Percentiles rank a stretch among this genome's conserved stretches.
Evolutionary conservation across 2,797 vertebrate genomes (phyloP).

Genomic region (Uromys caudimaculatus): DNA sequence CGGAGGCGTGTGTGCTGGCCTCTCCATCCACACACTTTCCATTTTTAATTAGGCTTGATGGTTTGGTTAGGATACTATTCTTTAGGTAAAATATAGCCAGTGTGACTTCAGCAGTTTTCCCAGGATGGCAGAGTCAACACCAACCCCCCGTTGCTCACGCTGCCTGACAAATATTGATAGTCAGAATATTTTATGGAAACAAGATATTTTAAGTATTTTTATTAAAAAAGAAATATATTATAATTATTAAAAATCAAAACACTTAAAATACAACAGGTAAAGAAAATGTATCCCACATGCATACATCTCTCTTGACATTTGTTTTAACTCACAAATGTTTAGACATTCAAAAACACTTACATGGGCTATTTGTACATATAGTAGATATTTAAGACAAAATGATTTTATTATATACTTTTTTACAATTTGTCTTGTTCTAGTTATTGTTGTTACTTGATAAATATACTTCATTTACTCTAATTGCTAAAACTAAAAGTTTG

Average conservation of each 20-base stretch:
- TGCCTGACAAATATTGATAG: slow-evolving; percentile 1
- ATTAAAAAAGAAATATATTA: slow-evolving; percentile 51
- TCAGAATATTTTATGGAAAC: slow-evolving; percentile 22
- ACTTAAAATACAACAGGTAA: slow-evolving; percentile 50
- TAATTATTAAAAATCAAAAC: slow-evolving; percentile 64
- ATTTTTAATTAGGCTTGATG: slow-evolving; percentile 78
- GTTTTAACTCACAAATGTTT: slow-evolving; percentile 40
- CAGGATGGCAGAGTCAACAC: background rate
- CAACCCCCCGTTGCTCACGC: background rate
- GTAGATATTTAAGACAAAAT: slow-evolving; percentile 42
- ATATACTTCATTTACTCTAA: slow-evolving; percentile 53
- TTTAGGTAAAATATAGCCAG: slow-evolving; percentile 65
- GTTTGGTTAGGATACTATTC: slow-evolving; percentile 43
- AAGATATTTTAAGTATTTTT: slow-evolving; percentile 1
- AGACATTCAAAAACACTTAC: slow-evolving; percentile 15
- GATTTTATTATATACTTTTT: background rate
- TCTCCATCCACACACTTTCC: slow-evolving; percentile 70
- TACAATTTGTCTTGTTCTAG: slow-evolving; percentile 17
- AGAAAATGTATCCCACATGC: slow-evolving; percentile 43
- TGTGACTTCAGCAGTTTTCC: slow-evolving; percentile 39
- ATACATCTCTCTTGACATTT: background rate
- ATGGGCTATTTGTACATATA: background rate
- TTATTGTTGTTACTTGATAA: slow-evolving; percentile 26
- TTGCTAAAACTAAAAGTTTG: background rate
- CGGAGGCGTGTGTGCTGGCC: slow-evolving; percentile 1